Evolutionary conservation across 2,888 invertebrate genomes (phyloP), one percentile per base, ranked within the genome.

Genomic region (Acleris holmiana): DNA sequence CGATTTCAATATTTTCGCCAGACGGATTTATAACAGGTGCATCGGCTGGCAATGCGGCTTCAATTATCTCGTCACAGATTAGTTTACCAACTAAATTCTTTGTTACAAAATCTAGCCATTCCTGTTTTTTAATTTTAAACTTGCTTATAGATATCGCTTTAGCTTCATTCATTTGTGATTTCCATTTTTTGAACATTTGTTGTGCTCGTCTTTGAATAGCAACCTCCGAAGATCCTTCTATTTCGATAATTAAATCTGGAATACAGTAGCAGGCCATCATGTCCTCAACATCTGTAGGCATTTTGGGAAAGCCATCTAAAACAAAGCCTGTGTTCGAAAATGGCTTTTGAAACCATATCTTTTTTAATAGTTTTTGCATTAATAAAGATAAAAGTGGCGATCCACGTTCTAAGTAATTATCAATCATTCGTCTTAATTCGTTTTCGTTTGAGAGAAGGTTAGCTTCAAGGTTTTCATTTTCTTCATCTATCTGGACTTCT

Each of bases 281-380:
- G 46, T 91, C 86, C 68, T 93, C 88, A 3, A 94, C 76, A 77
- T 95, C 95, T 55, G 83, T 80, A 6, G 89, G 78, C 65, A 93
- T 79, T 77, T 88, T 93, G 8, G 95, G 95, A 83, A 94, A 95
- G 58, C 94, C 94, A 77, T 95, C 94, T 46, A 95, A 76, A 47
- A 95, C 85, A 75, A 95, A 88, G 5, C 95, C 95, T 18, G 80
- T 83, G 4, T 77, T 73, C 19, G 78, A 80, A 74, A 86, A 93
- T 0, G 94, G 94, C 56, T 89, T 78, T 56, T 91, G 76, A 73
- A 92, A 93, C 94, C 94, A 95, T 29, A 93, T 81, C 35, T 81
- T 85, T 25, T 79, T 80, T 35, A 94, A 72, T 41, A 93, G 71
- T 70, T 86, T 86, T 63, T 88, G 84, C 71, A 93, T 76, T 17